phyloP scores from a whole-genome alignment of 2,797 vertebrate species.

The Sebastes oblongus region DNA sequence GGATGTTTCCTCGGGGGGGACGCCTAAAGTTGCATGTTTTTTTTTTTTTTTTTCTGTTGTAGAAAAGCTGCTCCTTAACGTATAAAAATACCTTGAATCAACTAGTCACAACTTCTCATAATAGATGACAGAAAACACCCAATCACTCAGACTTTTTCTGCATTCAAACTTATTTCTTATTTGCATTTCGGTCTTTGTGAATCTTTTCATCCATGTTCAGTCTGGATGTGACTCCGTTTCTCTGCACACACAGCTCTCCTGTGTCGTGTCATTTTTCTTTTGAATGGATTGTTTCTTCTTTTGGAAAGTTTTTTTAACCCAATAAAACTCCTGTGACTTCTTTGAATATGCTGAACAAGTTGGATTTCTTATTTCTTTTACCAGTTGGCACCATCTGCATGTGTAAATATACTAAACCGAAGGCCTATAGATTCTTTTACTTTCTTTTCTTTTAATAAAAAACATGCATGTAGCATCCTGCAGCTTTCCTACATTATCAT shows the following conservation, averaged over 20 bases:
- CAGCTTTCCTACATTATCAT: neutral
- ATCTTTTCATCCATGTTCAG: neutral
- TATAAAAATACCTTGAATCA: neutral
- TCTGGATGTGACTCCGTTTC: neutral
- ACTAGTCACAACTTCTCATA: neutral
- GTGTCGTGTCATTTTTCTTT: neutral
- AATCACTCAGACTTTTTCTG: neutral
- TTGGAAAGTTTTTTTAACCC: neutral
- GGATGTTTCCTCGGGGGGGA: neutral
- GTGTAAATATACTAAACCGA: neutral
- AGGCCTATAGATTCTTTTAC: neutral
- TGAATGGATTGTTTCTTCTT: neutral
- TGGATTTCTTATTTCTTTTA: neutral
- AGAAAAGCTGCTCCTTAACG: neutral
- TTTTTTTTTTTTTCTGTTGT: no score
- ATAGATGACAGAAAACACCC: neutral
- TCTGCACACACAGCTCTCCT: neutral
- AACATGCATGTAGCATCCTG: neutral
- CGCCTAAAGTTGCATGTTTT: neutral
- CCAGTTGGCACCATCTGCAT: conserved; percentile 3
- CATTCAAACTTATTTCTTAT: neutral
- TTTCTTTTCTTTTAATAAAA: no score
- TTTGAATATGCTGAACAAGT: neutral
- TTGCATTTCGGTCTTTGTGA: neutral
- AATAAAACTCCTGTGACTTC: neutral